Percentiles rank a stretch among this genome's conserved stretches.
These are phyloP conservation scores for Grantiella picta DNA, from an alignment of 2,113 vertebrate genomes.

Conservation along the genomic window DNA sequence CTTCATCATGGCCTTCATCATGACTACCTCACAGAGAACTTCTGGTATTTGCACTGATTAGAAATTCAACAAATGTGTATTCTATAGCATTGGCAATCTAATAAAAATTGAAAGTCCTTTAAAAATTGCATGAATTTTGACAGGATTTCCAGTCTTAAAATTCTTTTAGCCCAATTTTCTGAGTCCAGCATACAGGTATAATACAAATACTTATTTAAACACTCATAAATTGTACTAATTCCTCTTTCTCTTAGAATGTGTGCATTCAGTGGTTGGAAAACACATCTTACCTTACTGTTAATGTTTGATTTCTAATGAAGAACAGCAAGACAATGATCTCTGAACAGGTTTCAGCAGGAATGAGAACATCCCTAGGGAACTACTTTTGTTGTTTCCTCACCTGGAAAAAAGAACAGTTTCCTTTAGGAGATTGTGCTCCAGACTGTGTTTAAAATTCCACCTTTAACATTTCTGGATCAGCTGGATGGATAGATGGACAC, in stretches of 20 bases:
- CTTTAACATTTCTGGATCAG: background rate
- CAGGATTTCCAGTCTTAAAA: background rate
- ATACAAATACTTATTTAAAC: background rate
- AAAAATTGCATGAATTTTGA: background rate
- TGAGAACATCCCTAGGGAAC: background rate
- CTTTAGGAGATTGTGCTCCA: background rate
- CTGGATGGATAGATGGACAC: background rate
- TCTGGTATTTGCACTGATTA: background rate
- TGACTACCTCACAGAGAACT: background rate
- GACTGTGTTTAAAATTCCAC: background rate
- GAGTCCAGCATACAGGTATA: background rate
- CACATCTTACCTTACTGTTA: accelerated
- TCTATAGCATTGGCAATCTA: background rate
- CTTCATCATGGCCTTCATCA: background rate
- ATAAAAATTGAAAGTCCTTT: background rate
- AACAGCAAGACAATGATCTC: background rate
- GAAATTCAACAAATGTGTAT: background rate
- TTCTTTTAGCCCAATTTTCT: background rate
- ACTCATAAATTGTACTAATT: background rate
- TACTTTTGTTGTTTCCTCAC: background rate
- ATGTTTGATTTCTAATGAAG: background rate
- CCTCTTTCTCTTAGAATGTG: background rate
- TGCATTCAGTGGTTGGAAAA: background rate
- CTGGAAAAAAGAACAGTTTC: background rate
- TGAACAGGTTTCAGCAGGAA: background rate